Conservation (phyloP, 2,113 vertebrate genomes). For the Eulemur macaco region DNA sequence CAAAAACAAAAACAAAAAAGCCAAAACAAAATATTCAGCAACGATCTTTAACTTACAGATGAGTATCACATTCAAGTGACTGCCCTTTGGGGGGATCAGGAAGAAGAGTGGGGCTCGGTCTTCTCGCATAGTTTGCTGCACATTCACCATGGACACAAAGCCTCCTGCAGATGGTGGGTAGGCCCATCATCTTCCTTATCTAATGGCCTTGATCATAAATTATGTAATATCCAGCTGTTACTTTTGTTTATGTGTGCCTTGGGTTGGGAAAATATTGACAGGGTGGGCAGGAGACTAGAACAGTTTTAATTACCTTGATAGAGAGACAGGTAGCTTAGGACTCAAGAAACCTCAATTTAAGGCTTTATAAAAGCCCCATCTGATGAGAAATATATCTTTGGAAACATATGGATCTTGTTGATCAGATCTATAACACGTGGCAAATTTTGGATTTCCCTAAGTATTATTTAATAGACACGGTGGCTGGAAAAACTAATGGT, state of each 20-base stretch:
- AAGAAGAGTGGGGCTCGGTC: background rate
- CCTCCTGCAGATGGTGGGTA: background rate
- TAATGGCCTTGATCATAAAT: background rate
- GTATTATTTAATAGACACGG: background rate
- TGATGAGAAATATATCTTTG: background rate
- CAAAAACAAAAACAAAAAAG: background rate
- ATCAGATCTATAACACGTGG: background rate
- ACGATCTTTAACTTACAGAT: background rate
- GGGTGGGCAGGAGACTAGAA: background rate
- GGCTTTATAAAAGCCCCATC: background rate
- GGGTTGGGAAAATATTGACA: background rate
- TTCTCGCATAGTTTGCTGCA: background rate
- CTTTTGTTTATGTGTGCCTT: background rate
- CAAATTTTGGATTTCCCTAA: background rate
- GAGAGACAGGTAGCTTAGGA: background rate
- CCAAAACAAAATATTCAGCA: background rate
- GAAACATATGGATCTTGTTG: background rate
- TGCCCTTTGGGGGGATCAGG: background rate
- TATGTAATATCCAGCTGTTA: background rate
- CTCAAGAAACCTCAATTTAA: background rate
- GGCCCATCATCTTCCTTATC: background rate
- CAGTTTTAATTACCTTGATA: conserved; percentile 3
- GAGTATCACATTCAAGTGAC: background rate
- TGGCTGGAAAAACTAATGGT: background rate
- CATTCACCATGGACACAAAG: background rate